phyloP scores from a whole-genome alignment of 2,797 vertebrate species.

The Onychomys leucogaster region DNA sequence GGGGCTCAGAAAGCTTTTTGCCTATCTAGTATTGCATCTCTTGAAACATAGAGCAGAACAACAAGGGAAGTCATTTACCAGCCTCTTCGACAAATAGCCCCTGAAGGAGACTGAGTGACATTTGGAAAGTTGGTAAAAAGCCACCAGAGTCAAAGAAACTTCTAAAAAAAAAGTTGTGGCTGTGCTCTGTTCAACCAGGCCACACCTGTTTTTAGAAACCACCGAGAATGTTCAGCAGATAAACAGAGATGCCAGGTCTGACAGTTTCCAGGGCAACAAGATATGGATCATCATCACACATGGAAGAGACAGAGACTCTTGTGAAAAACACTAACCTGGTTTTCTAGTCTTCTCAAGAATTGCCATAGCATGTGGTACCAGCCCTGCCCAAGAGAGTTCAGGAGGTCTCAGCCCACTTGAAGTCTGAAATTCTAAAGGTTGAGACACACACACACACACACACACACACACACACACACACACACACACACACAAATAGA shows the following conservation, averaged over 20 bases:
- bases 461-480: too few relatives aligned
- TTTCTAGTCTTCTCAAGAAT: not conserved
- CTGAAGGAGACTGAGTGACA: slow-evolving; percentile 66
- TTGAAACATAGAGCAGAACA: slow-evolving; percentile 52
- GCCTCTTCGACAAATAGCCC: slow-evolving; percentile 65
- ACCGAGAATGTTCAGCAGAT: slow-evolving; percentile 72
- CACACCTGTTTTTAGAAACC: slow-evolving; percentile 86
- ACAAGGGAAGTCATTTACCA: slow-evolving; percentile 52
- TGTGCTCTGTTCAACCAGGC: slow-evolving; percentile 67
- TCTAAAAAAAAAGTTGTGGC: slow-evolving; percentile 71
- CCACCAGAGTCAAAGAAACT: slow-evolving; percentile 73
- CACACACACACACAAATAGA: too few relatives aligned
- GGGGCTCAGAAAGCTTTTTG: slow-evolving; percentile 50
- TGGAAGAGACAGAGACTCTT: not conserved
- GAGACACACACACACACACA: too few relatives aligned
- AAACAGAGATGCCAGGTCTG: slow-evolving; percentile 81
- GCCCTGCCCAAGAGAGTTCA: not conserved
- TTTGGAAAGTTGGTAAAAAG: slow-evolving; percentile 82
- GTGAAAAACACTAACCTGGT: not conserved
- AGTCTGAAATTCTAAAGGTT: not conserved
- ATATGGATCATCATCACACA: slow-evolving; percentile 73
- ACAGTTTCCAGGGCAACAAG: slow-evolving; percentile 82
- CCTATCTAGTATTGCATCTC: slow-evolving; percentile 57
- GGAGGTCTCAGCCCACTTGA: not conserved
- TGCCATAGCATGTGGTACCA: not conserved